Evolutionary conservation across 2,113 vertebrate species (phyloP).

Genomic region (Aphyosemion australe): DNA sequence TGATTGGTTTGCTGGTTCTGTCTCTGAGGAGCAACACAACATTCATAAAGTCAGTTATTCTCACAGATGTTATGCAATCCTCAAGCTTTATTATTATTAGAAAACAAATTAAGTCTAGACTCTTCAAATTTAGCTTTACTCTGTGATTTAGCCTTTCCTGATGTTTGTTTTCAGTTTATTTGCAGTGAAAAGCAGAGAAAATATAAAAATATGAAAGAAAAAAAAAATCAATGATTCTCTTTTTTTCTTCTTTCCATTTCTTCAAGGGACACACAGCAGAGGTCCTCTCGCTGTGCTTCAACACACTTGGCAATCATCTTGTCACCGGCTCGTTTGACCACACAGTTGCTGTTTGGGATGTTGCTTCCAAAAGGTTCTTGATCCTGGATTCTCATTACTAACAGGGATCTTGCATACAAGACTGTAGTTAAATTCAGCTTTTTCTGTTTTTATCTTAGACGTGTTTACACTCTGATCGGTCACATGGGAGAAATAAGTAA

Average conservation of each 20-base stretch:
- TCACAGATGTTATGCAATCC: no score
- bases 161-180: not conserved
- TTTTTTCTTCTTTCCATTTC: conserved; percentile 6
- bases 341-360: conserved; percentile 89
- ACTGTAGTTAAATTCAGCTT: conserved; percentile 7
- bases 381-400: no score
- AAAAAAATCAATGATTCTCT: conserved; percentile 4
- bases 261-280: conserved; percentile 91
- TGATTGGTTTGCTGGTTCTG: conserved; percentile 21
- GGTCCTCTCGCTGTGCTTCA: conserved; percentile 89
- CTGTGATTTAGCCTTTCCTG: not conserved
- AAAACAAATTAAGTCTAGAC: no score
- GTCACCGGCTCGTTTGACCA: conserved; percentile 95
- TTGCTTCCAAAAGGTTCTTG: conserved; percentile 85
- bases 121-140: no score
- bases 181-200: not conserved
- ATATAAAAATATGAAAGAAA: not conserved
- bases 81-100: no score
- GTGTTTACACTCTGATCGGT: conserved; percentile 83
- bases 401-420: not conserved
- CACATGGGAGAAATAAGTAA: conserved; percentile 91
- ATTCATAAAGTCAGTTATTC: no score
- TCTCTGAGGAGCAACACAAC: conserved; percentile 1
- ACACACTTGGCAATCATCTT: conserved; percentile 86
- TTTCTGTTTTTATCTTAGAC: conserved; percentile 70